These are phyloP conservation scores for Acrocephalus kingi DNA, from an alignment of 2,113 vertebrate species.

Conservation along the genomic window DNA sequence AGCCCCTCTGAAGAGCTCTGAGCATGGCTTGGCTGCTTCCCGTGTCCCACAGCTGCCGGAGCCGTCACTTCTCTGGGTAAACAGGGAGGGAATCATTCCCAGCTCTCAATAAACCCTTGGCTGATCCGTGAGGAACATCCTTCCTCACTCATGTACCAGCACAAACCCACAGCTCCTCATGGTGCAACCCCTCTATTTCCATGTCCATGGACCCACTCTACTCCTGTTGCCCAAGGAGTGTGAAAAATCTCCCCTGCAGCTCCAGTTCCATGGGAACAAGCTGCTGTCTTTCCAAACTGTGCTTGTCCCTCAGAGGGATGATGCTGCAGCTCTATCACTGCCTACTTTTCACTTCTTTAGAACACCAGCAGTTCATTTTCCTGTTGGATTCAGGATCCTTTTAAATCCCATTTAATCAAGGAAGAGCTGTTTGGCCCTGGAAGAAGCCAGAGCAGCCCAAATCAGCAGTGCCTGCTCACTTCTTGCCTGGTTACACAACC, in stretches of 20 bases:
- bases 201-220: fast-evolving
- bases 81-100: not conserved
- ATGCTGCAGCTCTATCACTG: not conserved
- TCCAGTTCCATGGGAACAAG: not conserved
- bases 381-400: fast-evolving
- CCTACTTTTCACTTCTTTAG: not conserved
- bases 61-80: fast-evolving
- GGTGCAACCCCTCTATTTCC: not conserved
- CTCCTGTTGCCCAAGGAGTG: not conserved
- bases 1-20: not conserved
- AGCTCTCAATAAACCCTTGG: not conserved
- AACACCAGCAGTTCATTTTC: fast-evolving
- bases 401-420: not conserved
- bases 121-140: not conserved
- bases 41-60: fast-evolving
- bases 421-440: not conserved
- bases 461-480: not conserved
- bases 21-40: fast-evolving
- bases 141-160: not conserved
- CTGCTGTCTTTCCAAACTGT: not conserved
- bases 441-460: not conserved
- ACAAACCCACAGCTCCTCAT: not conserved
- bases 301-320: fast-evolving
- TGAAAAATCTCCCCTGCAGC: not conserved
- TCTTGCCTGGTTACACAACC: not conserved